phyloP scores from a whole-genome alignment of 2,888 invertebrate genomes.

The Noctuana brunneofusca region DNA sequence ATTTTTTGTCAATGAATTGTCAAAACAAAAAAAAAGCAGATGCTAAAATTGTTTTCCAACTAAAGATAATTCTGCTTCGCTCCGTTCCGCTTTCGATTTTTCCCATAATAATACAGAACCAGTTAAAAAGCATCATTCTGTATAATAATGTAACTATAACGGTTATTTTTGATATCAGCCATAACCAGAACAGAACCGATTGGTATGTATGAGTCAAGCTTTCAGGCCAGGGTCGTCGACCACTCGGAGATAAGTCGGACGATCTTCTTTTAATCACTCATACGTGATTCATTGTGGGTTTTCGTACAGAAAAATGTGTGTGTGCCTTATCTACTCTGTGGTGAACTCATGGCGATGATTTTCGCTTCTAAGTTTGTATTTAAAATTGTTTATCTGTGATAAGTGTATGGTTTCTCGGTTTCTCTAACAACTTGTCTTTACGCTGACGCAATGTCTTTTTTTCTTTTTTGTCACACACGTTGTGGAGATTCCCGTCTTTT shows the following conservation, averaged over 20 bases:
- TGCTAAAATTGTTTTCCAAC: no score
- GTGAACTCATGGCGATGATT: not conserved
- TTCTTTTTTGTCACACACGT: no score
- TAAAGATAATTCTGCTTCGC: no score
- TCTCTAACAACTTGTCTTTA: no score
- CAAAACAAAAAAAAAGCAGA: no score
- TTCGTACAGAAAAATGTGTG: conserved; percentile 23
- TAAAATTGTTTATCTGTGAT: not conserved
- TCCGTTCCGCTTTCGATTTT: no score
- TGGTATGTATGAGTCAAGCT: conserved; percentile 17
- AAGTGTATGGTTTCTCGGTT: not conserved
- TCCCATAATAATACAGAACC: not conserved
- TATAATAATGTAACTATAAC: not conserved
- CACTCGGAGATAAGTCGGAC: conserved; percentile 29
- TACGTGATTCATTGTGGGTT: conserved; percentile 31
- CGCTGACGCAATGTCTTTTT: no score
- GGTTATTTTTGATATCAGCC: conserved; percentile 11
- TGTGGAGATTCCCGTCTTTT: no score
- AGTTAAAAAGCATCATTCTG: not conserved
- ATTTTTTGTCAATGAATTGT: conserved; percentile 15
- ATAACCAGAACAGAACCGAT: conserved; percentile 14
- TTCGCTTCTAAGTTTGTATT: not conserved
- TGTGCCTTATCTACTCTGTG: conserved; percentile 12
- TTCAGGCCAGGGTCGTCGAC: conserved; percentile 31
- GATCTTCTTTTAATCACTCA: conserved; percentile 34